Conservation (phyloP, 1,140 invertebrate genomes). For the Trachymyrmex septentrionalis region DNA sequence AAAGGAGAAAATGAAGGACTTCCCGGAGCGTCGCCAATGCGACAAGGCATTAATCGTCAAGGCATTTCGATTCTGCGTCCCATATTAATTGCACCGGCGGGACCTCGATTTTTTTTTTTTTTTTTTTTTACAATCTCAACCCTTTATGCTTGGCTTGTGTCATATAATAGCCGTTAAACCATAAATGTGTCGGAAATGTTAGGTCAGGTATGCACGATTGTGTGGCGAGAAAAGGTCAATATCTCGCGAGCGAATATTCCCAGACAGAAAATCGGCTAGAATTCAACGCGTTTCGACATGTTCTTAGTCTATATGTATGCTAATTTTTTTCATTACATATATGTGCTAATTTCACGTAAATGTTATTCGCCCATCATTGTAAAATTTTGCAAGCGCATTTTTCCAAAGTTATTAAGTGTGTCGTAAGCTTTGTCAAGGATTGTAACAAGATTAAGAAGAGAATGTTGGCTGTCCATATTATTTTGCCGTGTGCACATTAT, state of each 20-base stretch:
- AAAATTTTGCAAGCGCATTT: neutral
- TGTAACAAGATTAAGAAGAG: conserved; percentile 4
- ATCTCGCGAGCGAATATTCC: neutral
- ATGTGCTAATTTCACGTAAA: conserved; percentile 52
- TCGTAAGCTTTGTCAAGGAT: neutral
- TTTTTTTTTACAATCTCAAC: neutral
- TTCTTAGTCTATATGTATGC: neutral
- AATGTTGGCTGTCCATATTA: neutral
- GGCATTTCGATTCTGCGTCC: neutral
- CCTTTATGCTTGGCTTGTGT: conserved; percentile 9
- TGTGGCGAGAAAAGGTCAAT: conserved; percentile 15
- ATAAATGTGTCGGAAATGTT: conserved; percentile 30
- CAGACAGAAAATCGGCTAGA: neutral
- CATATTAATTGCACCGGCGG: neutral
- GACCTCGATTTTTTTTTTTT: conserved; percentile 16
- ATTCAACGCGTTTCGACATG: neutral
- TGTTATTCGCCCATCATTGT: neutral
- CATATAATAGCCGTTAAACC: neutral
- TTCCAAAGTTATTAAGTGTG: neutral
- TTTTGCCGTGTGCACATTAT: conserved; percentile 26
- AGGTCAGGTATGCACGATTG: conserved; percentile 5
- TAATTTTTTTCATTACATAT: neutral
- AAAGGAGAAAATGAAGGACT: conserved; percentile 7
- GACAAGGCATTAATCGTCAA: neutral
- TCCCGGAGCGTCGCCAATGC: neutral